These are phyloP conservation scores for Odontothrips loti DNA, from an alignment of 2,888 invertebrate genomes.

Conservation along the genomic window DNA sequence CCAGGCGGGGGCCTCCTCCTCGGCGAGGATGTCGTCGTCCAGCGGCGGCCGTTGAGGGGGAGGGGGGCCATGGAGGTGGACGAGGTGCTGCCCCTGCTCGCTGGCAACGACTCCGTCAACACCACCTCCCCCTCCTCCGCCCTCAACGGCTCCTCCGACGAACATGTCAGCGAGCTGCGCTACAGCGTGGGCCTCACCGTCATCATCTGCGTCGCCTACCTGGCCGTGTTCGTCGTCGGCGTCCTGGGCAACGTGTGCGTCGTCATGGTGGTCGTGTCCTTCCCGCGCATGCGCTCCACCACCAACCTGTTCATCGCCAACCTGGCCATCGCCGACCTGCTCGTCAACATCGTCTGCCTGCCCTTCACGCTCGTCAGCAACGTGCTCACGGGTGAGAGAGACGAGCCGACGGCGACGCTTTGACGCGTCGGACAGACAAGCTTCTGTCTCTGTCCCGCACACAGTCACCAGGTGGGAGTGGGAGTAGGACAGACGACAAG, in stretches of 20 bases:
- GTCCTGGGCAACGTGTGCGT: slow-evolving; percentile 48
- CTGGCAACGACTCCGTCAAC: neutral
- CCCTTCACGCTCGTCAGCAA: slow-evolving; percentile 55
- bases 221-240: slow-evolving; percentile 47
- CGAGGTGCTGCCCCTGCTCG: neutral
- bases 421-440: too few relatives aligned
- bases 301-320: slow-evolving; percentile 56
- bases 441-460: too few relatives aligned
- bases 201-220: slow-evolving; percentile 47
- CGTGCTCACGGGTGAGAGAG: slow-evolving; percentile 51
- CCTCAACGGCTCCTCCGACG: neutral
- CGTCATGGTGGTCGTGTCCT: slow-evolving; percentile 45
- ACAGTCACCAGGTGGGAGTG: too few relatives aligned
- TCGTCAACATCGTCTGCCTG: slow-evolving; percentile 55
- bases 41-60: neutral
- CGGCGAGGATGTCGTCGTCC: neutral
- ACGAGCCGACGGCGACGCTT: too few relatives aligned
- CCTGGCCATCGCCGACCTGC: slow-evolving; percentile 54
- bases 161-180: slow-evolving; percentile 35
- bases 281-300: slow-evolving; percentile 48
- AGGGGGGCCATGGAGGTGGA: neutral
- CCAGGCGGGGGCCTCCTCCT: neutral
- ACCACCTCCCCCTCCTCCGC: neutral
- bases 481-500: too few relatives aligned
- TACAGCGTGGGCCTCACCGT: slow-evolving; percentile 41